Evolutionary conservation across 2,113 vertebrate genomes (phyloP), one percentile per base, ranked within the genome.

Genomic region (Dipodomys stephensi): DNA sequence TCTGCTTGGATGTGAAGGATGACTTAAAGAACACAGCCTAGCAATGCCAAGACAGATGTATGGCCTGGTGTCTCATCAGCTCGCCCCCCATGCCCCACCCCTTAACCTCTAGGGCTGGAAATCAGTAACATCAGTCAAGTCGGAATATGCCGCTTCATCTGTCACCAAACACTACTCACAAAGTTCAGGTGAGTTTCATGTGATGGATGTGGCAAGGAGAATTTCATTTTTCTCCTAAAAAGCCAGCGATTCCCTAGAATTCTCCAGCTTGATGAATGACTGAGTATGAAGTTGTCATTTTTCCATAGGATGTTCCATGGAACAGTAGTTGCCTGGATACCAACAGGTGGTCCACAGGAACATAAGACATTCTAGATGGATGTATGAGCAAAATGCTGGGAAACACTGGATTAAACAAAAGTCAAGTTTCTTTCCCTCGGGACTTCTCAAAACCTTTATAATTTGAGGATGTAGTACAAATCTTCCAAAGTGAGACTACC

Each of bases 191-290:
- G 7, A 92, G 44, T 79, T 93, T 84, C 67, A 20, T 76, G 73
- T 95, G 82, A 90, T 73, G 64, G 68, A 92, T 96, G 90, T 81
- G 57, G 53, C 80, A 83, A 94, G 57, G 35, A 76, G 28, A 93
- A 74, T 57, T 78, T 89, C 78, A 68, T 94, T 96, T 91, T 91
- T 93, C 84, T 81, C 32, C 68, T 94, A 93, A 94, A 90, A 88
- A 39, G 11, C 85, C 77, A 89, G 15, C n/a, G 64, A 25, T 87
- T 68, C 72, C 71, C 78, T 92, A 83, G 28, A 65, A 87, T 60
- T 68, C 23, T 44, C 49, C n/a, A 44, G 46, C 15, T 87, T 72
- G 77, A 88, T 64, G 32, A 91, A 86, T 73, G 67, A 57, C 32
- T 83, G 10, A 57, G n/a, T 23, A 6, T 53, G 46, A 87, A 57